These are phyloP conservation scores for Pseudorasbora parva DNA, from an alignment of 2,113 vertebrate species.

Conservation along the genomic window DNA sequence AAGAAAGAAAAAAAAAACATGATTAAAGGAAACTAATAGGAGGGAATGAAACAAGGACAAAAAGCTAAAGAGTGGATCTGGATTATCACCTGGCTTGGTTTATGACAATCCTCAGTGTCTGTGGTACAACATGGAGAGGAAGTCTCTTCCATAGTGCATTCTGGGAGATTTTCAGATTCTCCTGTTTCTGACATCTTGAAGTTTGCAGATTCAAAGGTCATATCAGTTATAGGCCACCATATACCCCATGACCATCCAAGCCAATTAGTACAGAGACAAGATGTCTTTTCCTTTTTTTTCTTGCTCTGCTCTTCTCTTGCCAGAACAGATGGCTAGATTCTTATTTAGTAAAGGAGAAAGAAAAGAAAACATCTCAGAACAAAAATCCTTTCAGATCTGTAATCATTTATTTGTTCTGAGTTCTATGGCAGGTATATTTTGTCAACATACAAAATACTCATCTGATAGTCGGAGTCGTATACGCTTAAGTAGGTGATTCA, in stretches of 20 bases:
- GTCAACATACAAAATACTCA: background rate
- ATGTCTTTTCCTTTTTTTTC: background rate
- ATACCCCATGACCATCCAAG: constrained; percentile 31
- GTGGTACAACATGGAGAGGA: constrained; percentile 49
- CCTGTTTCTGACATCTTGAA: constrained; percentile 69
- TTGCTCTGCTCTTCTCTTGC: background rate
- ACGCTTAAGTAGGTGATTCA: background rate
- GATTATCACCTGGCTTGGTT: constrained; percentile 60
- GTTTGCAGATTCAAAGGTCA: constrained; percentile 9
- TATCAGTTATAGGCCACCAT: constrained; percentile 25
- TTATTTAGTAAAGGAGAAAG: background rate
- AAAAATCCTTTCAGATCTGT: constrained; percentile 4
- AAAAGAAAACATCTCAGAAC: constrained; percentile 17
- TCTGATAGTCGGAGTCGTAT: background rate
- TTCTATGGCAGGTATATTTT: background rate
- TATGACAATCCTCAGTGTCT: constrained; percentile 48
- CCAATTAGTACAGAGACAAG: constrained; percentile 11
- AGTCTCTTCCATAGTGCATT: constrained; percentile 48
- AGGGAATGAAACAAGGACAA: background rate
- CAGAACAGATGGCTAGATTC: constrained; percentile 12
- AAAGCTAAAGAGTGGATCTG: constrained; percentile 55
- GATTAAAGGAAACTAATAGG: background rate
- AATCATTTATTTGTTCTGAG: background rate
- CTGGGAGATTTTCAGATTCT: constrained; percentile 53
- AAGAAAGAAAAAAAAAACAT: background rate